Evolutionary conservation across 1,140 invertebrate genomes (phyloP), one percentile per base, ranked within the genome.

Genomic region (Drosophila pseudoobscura): DNA sequence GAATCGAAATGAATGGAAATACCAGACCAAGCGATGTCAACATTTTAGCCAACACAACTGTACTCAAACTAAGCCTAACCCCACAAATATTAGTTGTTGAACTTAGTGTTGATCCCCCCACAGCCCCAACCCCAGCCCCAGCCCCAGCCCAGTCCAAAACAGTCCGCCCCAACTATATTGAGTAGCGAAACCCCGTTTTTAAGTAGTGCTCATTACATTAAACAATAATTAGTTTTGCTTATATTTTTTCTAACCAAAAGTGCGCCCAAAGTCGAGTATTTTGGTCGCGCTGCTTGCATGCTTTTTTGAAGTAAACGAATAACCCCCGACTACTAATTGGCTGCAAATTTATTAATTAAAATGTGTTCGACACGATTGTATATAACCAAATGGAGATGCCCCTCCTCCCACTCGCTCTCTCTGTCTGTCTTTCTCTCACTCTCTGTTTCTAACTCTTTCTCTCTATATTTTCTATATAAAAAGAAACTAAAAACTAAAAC

Each of bases 21-120:
- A 39, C 35, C 35, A 39, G 11, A 78, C 59, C 85, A 91, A 91
- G 90, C 90, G 90, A 91, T 91, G 90, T 91, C 90, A 91, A 91
- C 90, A 91, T 91, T 91, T 91, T 91, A 84, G 63, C 72, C 82
- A 80, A 87, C 78, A 80, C 62, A 57, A 80, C 76, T 68, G 60
- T 57, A 79, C 41, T 59, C 53, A 29, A 46, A 31, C 62, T 56
- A 71, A 39, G 49, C 59, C 54, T 62, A 35, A 78, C 56, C 66
- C 83, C 83, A 75, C 64, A 61, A 65, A 22, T 64, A 54, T 78
- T 84, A 84, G 70, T 73, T 82, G 54, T 80, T 80, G 58, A 68
- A 60, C 31, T 26, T 69, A 64, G 44, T 56, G 51, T 57, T 63
- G 66, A 74, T 51, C 51, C 66, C 72, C 20, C 54, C 24, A 31